Conservation (phyloP, 1,140 invertebrate genomes). For the Ridgeia piscesae region DNA sequence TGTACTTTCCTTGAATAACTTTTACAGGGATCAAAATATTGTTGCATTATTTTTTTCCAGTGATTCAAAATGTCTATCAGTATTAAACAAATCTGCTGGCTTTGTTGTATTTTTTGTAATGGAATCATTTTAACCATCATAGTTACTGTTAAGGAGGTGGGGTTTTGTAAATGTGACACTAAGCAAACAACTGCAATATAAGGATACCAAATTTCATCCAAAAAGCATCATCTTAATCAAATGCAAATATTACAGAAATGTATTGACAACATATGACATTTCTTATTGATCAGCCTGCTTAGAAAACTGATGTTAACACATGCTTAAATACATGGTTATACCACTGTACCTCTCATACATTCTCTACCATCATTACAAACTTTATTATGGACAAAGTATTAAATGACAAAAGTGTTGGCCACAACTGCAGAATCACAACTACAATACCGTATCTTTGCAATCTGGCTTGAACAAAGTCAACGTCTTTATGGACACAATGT, state of each 20-base stretch:
- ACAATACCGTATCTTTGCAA: no score
- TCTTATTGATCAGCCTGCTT: not conserved
- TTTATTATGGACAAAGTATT: not conserved
- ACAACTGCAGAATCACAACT: not conserved
- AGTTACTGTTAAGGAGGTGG: no score
- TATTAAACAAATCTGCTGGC: no score
- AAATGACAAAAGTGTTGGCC: not conserved
- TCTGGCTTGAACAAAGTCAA: no score
- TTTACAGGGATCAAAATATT: not conserved
- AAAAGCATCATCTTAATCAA: not conserved
- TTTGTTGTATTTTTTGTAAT: no score
- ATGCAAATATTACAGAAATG: not conserved
- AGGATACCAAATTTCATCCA: not conserved
- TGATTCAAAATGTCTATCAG: not conserved
- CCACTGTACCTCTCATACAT: not conserved
- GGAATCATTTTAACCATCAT: no score
- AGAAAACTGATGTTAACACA: not conserved
- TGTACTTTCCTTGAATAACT: not conserved
- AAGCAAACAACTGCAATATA: not conserved
- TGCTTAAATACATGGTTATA: not conserved
- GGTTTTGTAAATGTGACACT: not conserved
- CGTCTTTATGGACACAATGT: no score
- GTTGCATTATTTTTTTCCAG: not conserved
- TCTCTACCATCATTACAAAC: not conserved
- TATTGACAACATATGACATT: not conserved